Conservation (phyloP, 2,113 vertebrate genomes). For the Henicopernis longicauda region DNA sequence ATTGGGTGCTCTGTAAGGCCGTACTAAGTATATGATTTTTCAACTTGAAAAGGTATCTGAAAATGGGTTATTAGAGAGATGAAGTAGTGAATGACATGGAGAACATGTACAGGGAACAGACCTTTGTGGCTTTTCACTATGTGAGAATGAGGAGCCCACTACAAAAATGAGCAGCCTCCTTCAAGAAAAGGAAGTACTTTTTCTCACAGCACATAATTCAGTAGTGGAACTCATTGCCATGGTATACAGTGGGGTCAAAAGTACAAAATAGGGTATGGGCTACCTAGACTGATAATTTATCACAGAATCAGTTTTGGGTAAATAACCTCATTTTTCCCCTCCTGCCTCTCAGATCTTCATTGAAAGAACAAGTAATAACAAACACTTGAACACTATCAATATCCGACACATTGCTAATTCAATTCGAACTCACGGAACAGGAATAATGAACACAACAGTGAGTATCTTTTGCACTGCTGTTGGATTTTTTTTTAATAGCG, state of each 20-base stretch:
- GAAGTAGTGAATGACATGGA: background rate
- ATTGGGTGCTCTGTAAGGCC: background rate
- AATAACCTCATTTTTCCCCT: background rate
- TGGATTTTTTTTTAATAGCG: background rate
- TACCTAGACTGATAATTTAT: background rate
- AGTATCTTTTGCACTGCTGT: slow-evolving; percentile 35
- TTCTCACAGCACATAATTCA: background rate
- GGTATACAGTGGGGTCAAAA: background rate
- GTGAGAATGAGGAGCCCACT: background rate
- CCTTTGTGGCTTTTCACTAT: background rate
- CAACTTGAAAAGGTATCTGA: background rate
- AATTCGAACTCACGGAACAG: slow-evolving; percentile 95
- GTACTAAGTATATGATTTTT: background rate
- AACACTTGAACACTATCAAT: slow-evolving; percentile 99
- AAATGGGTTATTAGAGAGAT: background rate
- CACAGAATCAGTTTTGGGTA: background rate
- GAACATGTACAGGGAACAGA: background rate
- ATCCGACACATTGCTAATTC: slow-evolving; percentile 98
- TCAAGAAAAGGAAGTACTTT: background rate
- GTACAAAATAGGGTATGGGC: background rate
- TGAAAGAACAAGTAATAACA: slow-evolving; percentile 98
- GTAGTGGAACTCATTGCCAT: background rate
- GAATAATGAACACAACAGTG: slow-evolving; percentile 99
- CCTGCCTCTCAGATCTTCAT: slow-evolving; percentile 87
- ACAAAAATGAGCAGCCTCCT: background rate